Percentiles rank a stretch among this genome's conserved stretches.
phyloP scores from a whole-genome alignment of 2,797 vertebrate genomes.

The Mallotus villosus region DNA sequence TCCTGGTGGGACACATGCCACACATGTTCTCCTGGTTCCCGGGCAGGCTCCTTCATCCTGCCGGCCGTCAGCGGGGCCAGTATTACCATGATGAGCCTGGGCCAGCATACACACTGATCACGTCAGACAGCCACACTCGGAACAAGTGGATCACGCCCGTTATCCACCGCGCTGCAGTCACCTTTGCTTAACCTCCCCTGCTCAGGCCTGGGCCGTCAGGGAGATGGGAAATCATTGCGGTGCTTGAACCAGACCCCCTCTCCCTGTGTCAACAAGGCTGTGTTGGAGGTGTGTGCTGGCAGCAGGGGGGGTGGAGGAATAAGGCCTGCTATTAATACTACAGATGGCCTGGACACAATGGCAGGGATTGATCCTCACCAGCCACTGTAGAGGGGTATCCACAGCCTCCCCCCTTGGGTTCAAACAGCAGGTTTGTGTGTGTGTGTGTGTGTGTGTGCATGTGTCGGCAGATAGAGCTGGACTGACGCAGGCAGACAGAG shows the following conservation, averaged over 20 bases:
- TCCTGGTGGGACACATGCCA: not conserved
- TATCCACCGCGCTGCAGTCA: no score
- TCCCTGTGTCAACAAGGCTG: not conserved
- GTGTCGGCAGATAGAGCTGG: not conserved
- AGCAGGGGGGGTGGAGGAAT: not conserved
- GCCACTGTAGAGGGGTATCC: not conserved
- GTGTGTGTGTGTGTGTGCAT: conserved; percentile 17
- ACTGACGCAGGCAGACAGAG: not conserved
- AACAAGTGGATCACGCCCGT: no score
- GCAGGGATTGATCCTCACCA: not conserved
- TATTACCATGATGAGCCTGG: no score
- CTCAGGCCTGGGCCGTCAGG: no score
- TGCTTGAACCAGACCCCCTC: not conserved
- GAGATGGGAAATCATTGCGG: no score
- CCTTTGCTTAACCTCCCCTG: no score
- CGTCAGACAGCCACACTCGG: no score
- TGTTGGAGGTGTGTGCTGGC: not conserved
- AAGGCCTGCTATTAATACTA: not conserved
- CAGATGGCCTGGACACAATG: not conserved
- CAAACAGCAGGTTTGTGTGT: conserved; percentile 5
- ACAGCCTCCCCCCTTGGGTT: not conserved
- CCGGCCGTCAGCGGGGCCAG: no score
- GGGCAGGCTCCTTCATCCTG: no score
- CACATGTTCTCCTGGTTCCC: not conserved
- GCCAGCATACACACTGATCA: no score